Evolutionary conservation across 2,888 invertebrate genomes (phyloP).

Genomic region (Apotomis capreana): DNA sequence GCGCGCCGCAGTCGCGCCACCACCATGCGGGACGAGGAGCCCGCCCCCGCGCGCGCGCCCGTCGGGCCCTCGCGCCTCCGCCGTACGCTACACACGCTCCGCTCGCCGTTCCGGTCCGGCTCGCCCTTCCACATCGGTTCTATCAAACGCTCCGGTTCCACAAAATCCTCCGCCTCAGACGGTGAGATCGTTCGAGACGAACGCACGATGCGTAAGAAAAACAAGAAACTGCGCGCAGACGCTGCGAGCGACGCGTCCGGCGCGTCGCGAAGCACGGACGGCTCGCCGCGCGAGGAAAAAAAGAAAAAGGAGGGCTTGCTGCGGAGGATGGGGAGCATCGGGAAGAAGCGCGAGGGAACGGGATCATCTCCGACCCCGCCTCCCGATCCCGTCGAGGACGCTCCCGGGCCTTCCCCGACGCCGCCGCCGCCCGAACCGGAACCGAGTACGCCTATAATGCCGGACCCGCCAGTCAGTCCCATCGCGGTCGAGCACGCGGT

Average conservation of each 20-base stretch:
- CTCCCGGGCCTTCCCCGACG: conserved; percentile 32
- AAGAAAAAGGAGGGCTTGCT: conserved; percentile 72
- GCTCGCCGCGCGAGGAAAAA: conserved; percentile 68
- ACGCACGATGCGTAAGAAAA: conserved; percentile 81
- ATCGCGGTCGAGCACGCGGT: conserved; percentile 77
- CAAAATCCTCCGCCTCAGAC: conserved; percentile 77
- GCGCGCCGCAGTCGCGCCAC: conserved; percentile 60
- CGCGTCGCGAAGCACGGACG: conserved; percentile 66
- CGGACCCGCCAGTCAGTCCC: conserved; percentile 64
- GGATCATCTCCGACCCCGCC: conserved; percentile 52
- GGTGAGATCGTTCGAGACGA: conserved; percentile 76
- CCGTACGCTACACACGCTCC: conserved; percentile 77
- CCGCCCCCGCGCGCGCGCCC: conserved; percentile 55
- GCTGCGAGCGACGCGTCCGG: conserved; percentile 53
- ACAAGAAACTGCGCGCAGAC: conserved; percentile 74
- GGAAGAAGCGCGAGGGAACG: conserved; percentile 66
- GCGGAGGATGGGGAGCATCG: conserved; percentile 74
- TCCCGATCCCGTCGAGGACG: conserved; percentile 44
- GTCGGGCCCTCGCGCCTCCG: conserved; percentile 72
- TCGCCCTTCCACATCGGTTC: conserved; percentile 81
- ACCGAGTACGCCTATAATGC: conserved; percentile 44
- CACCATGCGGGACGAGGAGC: conserved; percentile 71
- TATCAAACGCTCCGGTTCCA: conserved; percentile 74
- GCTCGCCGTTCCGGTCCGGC: conserved; percentile 79
- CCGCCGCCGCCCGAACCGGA: conserved; percentile 44